A percentile compares a stretch with the other conserved stretches of the same genome.
These are phyloP conservation scores for Ceratina australensis DNA, from an alignment of 1,140 invertebrate species.

Conservation along the genomic window DNA sequence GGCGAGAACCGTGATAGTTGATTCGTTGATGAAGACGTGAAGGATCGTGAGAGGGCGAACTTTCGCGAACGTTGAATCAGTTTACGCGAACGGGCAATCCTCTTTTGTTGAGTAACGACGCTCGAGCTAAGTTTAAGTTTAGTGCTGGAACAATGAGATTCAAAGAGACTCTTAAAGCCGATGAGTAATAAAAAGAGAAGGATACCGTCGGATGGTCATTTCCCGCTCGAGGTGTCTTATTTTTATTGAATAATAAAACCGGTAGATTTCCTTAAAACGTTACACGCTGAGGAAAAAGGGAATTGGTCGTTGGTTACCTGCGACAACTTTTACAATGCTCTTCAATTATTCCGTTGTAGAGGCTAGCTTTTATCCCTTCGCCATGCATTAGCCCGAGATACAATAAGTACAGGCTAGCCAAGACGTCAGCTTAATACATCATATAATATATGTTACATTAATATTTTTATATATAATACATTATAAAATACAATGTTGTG, in stretches of 20 bases:
- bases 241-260: conserved; percentile 48
- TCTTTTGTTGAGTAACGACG: conserved; percentile 5
- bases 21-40: background rate
- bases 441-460: too few species aligned
- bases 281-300: background rate
- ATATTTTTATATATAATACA: too few species aligned
- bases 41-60: background rate
- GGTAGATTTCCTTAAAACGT: conserved; percentile 25
- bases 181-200: conserved; percentile 37
- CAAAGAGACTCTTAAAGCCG: conserved; percentile 34
- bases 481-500: too few species aligned
- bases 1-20: too few species aligned
- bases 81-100: conserved; percentile 24
- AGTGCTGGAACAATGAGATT: conserved; percentile 35
- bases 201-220: conserved; percentile 24
- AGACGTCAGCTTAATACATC: too few species aligned
- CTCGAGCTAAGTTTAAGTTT: conserved; percentile 26
- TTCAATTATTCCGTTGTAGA: background rate
- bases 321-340: background rate
- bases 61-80: conserved; percentile 6
- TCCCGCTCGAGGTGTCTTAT: conserved; percentile 24
- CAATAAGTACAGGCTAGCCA: too few species aligned
- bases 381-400: too few species aligned
- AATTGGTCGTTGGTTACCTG: background rate
- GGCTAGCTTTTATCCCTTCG: too few species aligned